These are phyloP conservation scores for Drosophila nr. fundita DNA, from an alignment of 2,888 invertebrate species.

Conservation along the genomic window DNA sequence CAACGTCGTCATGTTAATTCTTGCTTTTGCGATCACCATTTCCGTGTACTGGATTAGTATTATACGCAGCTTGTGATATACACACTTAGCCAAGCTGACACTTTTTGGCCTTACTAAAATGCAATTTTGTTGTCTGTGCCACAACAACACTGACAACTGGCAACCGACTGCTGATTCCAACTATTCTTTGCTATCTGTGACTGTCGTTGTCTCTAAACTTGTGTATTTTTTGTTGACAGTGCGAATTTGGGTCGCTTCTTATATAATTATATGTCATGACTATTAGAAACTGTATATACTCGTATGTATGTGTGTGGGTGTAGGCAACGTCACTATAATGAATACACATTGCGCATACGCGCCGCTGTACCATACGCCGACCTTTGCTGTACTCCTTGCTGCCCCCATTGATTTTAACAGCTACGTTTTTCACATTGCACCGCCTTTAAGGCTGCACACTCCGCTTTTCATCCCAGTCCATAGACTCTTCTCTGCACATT, in stretches of 20 bases:
- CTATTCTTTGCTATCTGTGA: background rate
- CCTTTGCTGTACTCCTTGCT: background rate
- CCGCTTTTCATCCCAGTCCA: background rate
- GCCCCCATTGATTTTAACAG: conserved; percentile 33
- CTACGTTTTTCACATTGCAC: background rate
- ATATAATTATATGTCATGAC: conserved; percentile 27
- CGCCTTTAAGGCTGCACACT: background rate
- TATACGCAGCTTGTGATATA: background rate
- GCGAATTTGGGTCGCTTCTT: conserved; percentile 32
- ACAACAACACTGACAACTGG: conserved; percentile 2
- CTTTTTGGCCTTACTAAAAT: conserved; percentile 37
- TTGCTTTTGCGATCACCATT: background rate
- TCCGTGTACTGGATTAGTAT: background rate
- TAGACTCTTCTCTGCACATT: background rate
- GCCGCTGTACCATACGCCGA: conserved; percentile 2
- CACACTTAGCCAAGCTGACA: background rate
- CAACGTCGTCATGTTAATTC: background rate
- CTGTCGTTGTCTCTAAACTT: background rate
- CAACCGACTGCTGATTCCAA: conserved; percentile 13
- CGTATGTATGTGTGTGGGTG: conserved; percentile 6
- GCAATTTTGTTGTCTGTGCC: conserved; percentile 54
- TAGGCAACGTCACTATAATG: conserved; percentile 24
- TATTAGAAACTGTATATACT: conserved; percentile 16
- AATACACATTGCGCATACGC: conserved; percentile 52
- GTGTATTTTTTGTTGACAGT: conserved; percentile 1